Percentiles rank a stretch among this genome's conserved stretches.
phyloP scores from a whole-genome alignment of 2,888 invertebrate species.

The Dynastes hyllus region DNA sequence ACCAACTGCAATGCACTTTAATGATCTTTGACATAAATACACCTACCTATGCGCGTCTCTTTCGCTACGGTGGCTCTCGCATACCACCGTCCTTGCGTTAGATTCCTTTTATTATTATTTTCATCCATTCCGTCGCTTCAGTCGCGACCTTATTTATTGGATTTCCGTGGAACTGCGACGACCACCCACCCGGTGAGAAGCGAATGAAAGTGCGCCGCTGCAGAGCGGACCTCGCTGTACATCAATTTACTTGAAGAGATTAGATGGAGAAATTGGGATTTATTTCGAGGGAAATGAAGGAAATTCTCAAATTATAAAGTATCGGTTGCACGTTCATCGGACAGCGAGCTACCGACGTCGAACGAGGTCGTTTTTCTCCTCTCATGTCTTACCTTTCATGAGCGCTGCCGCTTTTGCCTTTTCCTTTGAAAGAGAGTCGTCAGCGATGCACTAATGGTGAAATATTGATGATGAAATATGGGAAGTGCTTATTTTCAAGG shows the following conservation, averaged over 20 bases:
- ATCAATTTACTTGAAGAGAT: conserved; percentile 51
- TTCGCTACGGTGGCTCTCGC: not conserved
- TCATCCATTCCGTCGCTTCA: conserved; percentile 22
- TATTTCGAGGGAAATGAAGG: conserved; percentile 47
- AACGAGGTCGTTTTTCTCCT: not conserved
- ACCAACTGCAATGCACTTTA: conserved; percentile 38
- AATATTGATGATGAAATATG: conserved; percentile 33
- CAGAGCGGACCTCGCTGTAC: conserved; percentile 35
- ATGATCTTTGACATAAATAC: conserved; percentile 42
- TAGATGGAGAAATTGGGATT: conserved; percentile 48
- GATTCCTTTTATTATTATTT: conserved; percentile 29
- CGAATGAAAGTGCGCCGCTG: conserved; percentile 10
- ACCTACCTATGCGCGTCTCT: conserved; percentile 4
- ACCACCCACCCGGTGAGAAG: not conserved
- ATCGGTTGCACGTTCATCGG: conserved; percentile 42
- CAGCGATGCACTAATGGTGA: conserved; percentile 11
- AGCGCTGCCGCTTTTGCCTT: conserved; percentile 9
- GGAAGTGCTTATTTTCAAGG: conserved; percentile 15
- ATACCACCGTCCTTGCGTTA: not conserved
- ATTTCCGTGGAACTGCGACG: conserved; percentile 30
- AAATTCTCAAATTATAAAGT: conserved; percentile 49
- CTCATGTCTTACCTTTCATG: conserved; percentile 8
- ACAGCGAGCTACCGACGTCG: not conserved
- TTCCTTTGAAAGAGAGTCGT: conserved; percentile 12
- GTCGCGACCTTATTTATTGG: conserved; percentile 39